phyloP scores from a whole-genome alignment of 2,113 vertebrate species.

The Hemichromis elongatus region DNA sequence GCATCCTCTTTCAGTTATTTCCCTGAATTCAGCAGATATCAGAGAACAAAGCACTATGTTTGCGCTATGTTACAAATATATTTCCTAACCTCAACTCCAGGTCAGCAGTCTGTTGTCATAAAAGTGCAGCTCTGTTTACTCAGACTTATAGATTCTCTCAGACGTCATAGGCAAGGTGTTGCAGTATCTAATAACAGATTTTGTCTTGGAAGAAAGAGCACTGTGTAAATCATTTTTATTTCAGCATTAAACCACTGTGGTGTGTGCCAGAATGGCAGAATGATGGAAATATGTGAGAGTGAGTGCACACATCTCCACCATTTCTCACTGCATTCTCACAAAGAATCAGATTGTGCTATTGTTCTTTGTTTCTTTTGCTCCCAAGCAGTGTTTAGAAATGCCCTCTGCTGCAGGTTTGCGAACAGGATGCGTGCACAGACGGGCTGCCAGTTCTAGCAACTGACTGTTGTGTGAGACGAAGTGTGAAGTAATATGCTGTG shows the following conservation, averaged over 20 bases:
- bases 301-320: background rate
- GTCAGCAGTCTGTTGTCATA: constrained; percentile 25
- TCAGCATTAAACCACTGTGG: background rate
- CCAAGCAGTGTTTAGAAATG: background rate
- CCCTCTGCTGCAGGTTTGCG: constrained; percentile 40
- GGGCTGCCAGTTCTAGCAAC: constrained; percentile 30
- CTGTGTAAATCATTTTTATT: background rate
- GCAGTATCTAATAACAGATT: background rate
- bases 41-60: background rate
- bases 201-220: background rate
- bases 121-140: constrained; percentile 15
- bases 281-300: background rate
- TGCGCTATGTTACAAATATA: constrained; percentile 9
- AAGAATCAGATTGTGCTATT: background rate
- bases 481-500: constrained; percentile 50
- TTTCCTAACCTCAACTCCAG: constrained; percentile 11
- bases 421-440: constrained; percentile 53
- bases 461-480: constrained; percentile 53
- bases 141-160: background rate
- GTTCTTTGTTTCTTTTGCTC: background rate
- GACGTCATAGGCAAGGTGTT: background rate
- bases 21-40: constrained; percentile 26
- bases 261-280: background rate
- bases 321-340: background rate
- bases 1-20: constrained; percentile 7